Percentiles rank a stretch among this genome's conserved stretches.
Conservation (phyloP, 2,888 invertebrate genomes). For the Chloroclysta siterata region DNA sequence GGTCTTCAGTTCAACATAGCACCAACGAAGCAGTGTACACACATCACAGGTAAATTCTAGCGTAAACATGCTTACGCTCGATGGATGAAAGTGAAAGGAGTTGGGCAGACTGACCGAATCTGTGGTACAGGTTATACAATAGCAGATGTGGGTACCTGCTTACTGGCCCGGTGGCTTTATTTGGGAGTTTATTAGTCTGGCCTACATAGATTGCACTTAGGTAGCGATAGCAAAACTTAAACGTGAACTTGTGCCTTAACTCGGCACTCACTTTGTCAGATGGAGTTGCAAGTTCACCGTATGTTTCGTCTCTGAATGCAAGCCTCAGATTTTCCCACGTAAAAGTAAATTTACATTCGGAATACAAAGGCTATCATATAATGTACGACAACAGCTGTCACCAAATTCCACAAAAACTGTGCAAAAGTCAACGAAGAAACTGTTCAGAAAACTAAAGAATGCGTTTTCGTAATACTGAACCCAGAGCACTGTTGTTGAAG, state of each 20-base stretch:
- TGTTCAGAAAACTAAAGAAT: too few relatives aligned
- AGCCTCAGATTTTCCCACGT: too few relatives aligned
- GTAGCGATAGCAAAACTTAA: not conserved
- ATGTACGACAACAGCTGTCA: too few relatives aligned
- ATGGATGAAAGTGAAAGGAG: conserved; percentile 60
- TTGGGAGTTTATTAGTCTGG: conserved; percentile 11
- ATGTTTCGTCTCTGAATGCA: too few relatives aligned
- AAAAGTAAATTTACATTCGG: too few relatives aligned
- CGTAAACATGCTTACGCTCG: not conserved
- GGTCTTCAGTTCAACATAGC: not conserved
- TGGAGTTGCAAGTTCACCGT: too few relatives aligned
- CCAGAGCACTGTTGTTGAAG: too few relatives aligned
- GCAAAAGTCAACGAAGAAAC: too few relatives aligned
- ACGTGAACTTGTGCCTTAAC: not conserved
- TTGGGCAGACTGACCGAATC: conserved; percentile 39
- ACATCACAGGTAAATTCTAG: not conserved
- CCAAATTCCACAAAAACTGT: too few relatives aligned
- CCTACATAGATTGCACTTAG: conserved; percentile 2
- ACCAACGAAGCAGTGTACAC: not conserved
- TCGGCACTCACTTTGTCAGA: too few relatives aligned
- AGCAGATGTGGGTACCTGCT: conserved; percentile 28
- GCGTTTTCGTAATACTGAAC: too few relatives aligned
- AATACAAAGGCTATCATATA: too few relatives aligned
- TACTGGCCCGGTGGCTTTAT: not conserved
- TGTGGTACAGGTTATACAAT: conserved; percentile 51